Conservation (phyloP, 30 jellyfish, hydroid and myxozoan genomes). For the Aurelia coerulea region DNA sequence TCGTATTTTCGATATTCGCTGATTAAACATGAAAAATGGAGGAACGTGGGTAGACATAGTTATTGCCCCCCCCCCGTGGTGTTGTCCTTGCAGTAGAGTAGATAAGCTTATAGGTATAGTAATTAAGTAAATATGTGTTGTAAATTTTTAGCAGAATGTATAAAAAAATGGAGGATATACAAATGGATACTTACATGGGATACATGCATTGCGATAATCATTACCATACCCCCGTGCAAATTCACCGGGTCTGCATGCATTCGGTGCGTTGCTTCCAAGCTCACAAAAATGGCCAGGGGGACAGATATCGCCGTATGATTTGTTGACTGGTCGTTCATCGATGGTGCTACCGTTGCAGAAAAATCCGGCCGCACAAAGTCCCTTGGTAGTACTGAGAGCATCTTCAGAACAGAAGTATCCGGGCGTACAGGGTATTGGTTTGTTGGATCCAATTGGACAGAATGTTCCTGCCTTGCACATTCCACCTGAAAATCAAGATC, state of each 20-base stretch:
- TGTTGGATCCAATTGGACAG: constrained; percentile 90
- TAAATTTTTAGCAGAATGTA: no score
- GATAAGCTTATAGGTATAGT: no score
- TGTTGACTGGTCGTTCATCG: constrained; percentile 88
- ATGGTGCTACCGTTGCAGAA: constrained; percentile 94
- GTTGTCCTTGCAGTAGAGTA: no score
- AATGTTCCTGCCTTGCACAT: constrained; percentile 87
- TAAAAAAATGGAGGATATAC: no score
- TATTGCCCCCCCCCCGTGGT: no score
- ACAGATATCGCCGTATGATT: constrained; percentile 95
- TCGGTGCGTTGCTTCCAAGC: constrained; percentile 86
- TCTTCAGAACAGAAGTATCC: constrained; percentile 83
- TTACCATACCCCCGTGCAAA: constrained; percentile 98
- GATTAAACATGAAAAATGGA: no score
- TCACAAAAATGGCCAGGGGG: constrained; percentile 98
- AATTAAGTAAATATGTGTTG: no score
- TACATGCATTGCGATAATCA: constrained; percentile 85
- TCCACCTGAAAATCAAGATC: constrained; percentile 69
- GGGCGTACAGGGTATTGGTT: constrained; percentile 89
- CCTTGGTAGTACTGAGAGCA: constrained; percentile 68
- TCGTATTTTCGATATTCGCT: no score
- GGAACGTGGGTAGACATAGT: no score
- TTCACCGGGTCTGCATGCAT: constrained; percentile 91
- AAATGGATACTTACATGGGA: constrained; percentile 73
- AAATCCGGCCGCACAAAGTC: constrained; percentile 89